These are phyloP conservation scores for Xerus inauris DNA, from an alignment of 2,113 vertebrate species.

Conservation along the genomic window DNA sequence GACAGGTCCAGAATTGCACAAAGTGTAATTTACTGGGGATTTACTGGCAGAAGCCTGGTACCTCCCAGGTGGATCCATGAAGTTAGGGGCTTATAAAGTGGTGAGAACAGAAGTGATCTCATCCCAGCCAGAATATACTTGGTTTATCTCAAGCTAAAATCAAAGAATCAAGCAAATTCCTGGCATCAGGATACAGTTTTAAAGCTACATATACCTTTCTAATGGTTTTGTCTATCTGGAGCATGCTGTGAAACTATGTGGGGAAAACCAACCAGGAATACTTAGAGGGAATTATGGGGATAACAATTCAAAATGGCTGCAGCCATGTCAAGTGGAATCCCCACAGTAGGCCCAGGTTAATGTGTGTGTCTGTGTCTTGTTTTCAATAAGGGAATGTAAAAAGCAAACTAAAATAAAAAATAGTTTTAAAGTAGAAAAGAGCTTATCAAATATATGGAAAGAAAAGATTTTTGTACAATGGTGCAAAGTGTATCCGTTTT, in stretches of 20 bases:
- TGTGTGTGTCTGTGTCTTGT: not conserved
- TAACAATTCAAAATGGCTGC: not conserved
- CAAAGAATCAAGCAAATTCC: not conserved
- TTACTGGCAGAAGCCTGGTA: not conserved
- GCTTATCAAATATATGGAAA: not conserved
- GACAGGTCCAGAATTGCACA: not conserved
- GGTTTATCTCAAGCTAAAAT: not conserved
- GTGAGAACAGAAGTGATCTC: not conserved
- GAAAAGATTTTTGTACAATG: not conserved
- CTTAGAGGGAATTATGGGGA: too few relatives aligned
- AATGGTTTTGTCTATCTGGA: not conserved
- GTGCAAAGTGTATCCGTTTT: not conserved
- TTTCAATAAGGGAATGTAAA: not conserved
- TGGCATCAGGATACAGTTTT: not conserved
- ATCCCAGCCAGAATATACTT: not conserved
- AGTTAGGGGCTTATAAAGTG: not conserved
- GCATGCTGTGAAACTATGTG: not conserved
- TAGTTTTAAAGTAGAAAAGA: not conserved
- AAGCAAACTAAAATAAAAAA: not conserved
- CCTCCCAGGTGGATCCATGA: not conserved
- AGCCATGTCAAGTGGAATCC: not conserved
- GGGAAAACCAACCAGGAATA: conserved; percentile 2
- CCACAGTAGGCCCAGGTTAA: not conserved
- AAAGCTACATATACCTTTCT: not conserved
- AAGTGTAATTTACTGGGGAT: not conserved